These are phyloP conservation scores for Caenorhabditis becei DNA, from an alignment of 2,888 invertebrate genomes.

Conservation along the genomic window DNA sequence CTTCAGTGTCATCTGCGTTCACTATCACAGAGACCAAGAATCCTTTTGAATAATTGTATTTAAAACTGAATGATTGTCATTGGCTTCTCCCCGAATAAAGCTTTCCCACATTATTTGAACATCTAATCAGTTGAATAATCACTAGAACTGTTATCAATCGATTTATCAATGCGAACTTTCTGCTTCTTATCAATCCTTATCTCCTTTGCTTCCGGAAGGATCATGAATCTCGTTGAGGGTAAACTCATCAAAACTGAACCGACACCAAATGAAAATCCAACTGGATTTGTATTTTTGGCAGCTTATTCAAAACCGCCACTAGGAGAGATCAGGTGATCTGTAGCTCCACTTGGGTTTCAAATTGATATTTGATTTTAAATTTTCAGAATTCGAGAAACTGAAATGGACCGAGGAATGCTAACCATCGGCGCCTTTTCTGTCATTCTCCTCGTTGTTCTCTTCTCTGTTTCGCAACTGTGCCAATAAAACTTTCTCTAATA, in stretches of 20 bases:
- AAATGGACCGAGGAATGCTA: background rate
- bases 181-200: background rate
- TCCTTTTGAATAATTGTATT: conserved; percentile 33
- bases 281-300: conserved; percentile 6
- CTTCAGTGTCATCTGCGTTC: conserved; percentile 36
- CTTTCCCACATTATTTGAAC: no score
- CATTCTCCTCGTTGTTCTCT: background rate
- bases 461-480: background rate
- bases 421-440: background rate
- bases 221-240: background rate
- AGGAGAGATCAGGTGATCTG: background rate
- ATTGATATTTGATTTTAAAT: background rate
- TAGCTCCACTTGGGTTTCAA: no score
- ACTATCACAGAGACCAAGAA: conserved; percentile 17
- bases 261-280: background rate
- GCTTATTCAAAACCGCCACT: background rate
- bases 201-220: background rate
- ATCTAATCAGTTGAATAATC: background rate
- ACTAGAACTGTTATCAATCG: background rate
- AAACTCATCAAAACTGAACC: background rate
- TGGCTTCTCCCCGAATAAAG: no score
- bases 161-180: background rate
- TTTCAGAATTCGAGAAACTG: conserved; percentile 12
- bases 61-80: no score
- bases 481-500: background rate